phyloP scores from a whole-genome alignment of 2,113 vertebrate species.

The Rallus limicola region DNA sequence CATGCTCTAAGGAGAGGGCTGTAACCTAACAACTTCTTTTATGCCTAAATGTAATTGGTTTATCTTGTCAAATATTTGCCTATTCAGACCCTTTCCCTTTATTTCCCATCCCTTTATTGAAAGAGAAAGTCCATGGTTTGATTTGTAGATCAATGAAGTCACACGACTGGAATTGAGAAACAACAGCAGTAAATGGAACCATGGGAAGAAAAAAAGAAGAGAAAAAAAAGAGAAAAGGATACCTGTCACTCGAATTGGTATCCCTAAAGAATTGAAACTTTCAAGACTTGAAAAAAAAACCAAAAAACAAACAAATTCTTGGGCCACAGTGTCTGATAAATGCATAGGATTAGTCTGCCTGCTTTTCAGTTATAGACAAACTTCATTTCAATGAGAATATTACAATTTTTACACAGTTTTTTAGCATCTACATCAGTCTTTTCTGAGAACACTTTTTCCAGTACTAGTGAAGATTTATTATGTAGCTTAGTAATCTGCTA shows the following conservation, averaged over 20 bases:
- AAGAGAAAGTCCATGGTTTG: not conserved
- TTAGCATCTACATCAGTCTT: not conserved
- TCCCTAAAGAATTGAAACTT: not conserved
- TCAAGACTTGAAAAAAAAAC: not conserved
- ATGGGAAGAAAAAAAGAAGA: accelerated
- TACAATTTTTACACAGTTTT: not conserved
- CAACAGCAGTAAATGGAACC: not conserved
- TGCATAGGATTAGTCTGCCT: not conserved
- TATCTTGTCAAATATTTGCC: not conserved
- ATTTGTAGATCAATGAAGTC: not conserved
- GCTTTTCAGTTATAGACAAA: not conserved
- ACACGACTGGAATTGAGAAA: not conserved
- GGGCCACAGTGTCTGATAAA: not conserved
- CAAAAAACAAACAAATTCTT: not conserved
- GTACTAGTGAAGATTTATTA: not conserved
- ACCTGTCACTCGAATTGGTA: not conserved
- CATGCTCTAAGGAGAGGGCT: not conserved
- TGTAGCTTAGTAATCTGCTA: not conserved
- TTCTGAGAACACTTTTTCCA: not conserved
- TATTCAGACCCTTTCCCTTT: not conserved
- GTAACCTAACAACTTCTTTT: not conserved
- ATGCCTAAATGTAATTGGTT: not conserved
- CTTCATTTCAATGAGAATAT: not conserved
- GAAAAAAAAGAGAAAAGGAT: not conserved
- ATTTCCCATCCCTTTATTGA: not conserved